Evolutionary conservation across 2,797 vertebrate genomes (phyloP).

Genomic region (Borostomias antarcticus): DNA sequence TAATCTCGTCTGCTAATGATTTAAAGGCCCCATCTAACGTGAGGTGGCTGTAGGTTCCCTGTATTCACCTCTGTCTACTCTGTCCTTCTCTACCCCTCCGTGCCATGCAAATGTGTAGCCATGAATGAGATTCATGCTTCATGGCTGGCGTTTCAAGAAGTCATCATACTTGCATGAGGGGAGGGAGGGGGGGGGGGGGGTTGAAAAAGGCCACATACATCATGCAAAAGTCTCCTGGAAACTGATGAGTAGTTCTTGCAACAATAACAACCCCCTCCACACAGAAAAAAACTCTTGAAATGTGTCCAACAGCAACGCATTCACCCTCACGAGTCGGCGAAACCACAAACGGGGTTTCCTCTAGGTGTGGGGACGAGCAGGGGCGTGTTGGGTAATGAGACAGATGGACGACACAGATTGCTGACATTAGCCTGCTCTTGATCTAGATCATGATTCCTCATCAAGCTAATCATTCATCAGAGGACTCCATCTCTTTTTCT

Average conservation of each 20-base stretch:
- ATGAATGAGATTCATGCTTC: slow-evolving; percentile 41
- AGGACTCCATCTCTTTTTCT: slow-evolving; percentile 66
- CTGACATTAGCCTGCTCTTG: slow-evolving; percentile 73
- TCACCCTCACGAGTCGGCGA: background rate
- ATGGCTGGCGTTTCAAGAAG: slow-evolving; percentile 29
- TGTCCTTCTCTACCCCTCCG: background rate
- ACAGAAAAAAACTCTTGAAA: background rate
- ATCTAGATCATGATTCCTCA: slow-evolving; percentile 76
- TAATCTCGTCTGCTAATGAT: slow-evolving; percentile 28
- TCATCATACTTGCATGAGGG: slow-evolving; percentile 17
- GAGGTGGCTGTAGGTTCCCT: background rate
- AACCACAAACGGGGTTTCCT: slow-evolving; percentile 15
- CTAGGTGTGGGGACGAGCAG: slow-evolving; percentile 34
- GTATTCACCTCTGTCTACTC: background rate
- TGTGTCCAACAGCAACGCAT: background rate
- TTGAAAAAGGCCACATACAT: slow-evolving; percentile 3
- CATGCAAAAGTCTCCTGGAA: slow-evolving; percentile 6
- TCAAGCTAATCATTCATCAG: slow-evolving; percentile 76
- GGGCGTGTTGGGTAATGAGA: slow-evolving; percentile 58
- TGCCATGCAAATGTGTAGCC: slow-evolving; percentile 23
- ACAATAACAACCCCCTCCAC: background rate
- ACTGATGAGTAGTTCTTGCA: background rate
- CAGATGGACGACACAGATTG: slow-evolving; percentile 77
- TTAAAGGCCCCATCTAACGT: slow-evolving; percentile 14
- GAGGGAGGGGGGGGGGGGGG: background rate